Evolutionary conservation across 2,888 invertebrate genomes (phyloP).

Genomic region (Athrips mouffetella): DNA sequence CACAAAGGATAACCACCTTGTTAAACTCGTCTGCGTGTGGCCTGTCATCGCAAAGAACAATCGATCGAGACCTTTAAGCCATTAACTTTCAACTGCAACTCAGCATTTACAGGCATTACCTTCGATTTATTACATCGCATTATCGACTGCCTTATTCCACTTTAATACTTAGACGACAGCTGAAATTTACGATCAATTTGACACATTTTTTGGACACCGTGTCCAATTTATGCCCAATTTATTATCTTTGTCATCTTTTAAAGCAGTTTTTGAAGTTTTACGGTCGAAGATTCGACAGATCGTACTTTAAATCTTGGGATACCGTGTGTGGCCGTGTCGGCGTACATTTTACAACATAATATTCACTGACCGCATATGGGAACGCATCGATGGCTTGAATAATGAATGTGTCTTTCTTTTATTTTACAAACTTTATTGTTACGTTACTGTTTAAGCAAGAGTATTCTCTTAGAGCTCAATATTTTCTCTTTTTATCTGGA

Average conservation of each 20-base stretch:
- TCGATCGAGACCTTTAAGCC: conserved; percentile 4
- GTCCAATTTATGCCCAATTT: conserved; percentile 11
- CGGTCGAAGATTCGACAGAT: conserved; percentile 5
- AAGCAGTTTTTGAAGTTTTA: conserved; percentile 4
- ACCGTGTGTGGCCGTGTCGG: conserved; percentile 7
- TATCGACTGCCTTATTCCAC: not conserved
- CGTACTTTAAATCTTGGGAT: not conserved
- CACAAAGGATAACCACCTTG: not conserved
- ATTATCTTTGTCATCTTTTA: conserved; percentile 7
- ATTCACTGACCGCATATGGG: conserved; percentile 2
- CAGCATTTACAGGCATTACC: not conserved
- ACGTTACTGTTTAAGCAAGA: not conserved
- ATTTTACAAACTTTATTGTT: not conserved
- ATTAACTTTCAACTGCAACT: conserved; percentile 14
- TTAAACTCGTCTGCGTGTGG: conserved; percentile 7
- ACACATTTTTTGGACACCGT: conserved; percentile 5
- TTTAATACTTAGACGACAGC: not conserved
- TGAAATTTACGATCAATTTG: conserved; percentile 1
- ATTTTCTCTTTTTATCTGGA: no score
- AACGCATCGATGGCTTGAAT: not conserved
- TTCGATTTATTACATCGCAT: conserved; percentile 9
- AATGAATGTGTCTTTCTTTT: conserved; percentile 9
- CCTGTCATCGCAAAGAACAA: not conserved
- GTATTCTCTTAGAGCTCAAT: no score
- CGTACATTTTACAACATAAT: conserved; percentile 6